Base-by-base conservation (phyloP, 2,888 invertebrate species). In the Lacanobia oleracea region DNA sequence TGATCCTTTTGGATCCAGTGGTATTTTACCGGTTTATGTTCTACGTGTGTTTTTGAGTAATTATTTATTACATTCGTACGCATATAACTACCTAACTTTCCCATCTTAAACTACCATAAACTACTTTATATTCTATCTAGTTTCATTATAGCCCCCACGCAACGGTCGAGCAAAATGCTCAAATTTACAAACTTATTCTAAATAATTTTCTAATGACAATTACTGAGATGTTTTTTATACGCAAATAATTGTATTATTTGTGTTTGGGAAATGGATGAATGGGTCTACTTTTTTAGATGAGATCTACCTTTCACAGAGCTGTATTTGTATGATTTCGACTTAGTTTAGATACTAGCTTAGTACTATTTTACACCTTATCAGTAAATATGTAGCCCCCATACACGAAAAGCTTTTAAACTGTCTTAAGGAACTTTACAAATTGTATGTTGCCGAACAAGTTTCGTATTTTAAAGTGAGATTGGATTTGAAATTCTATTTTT, bases 371-470 rank as follows among this genome's bases (percentile, higher is more conserved):
- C 64, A 61, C 16, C 45, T 67, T 64, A 62, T 37, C 7, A 27
- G 1, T 62, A 21, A n/a, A 40, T 40, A 37, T 59, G 33, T 57
- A 57, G 18, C 33, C 43, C 69, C 73, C 79, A 82, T 70, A 79
- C 72, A 79, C 83, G 76, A 82, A 79, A 85, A 48, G 57, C 48
- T 53, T n/a, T 0, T 56, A 16, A 27, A 56, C 37, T 12, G 37
- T 14, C 10, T 10, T 54, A 12, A 43, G 1, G 10, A 9, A 9
- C 53, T 48, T 48, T 8, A 48, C 8, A 8, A 48, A 18, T 18
- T 48, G 48, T 48, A 8, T 48, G 48, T 18, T 16, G 18, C 48
- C 48, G 7, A 48, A 18, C 48, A 18, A 14, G 43, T 14, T 43
- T 43, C 43, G 16, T 14, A 14, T 14, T 43, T 43, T 43, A 14